Evolutionary conservation across 2,888 invertebrate species (phyloP).

Genomic region (Xanthia icteritia): DNA sequence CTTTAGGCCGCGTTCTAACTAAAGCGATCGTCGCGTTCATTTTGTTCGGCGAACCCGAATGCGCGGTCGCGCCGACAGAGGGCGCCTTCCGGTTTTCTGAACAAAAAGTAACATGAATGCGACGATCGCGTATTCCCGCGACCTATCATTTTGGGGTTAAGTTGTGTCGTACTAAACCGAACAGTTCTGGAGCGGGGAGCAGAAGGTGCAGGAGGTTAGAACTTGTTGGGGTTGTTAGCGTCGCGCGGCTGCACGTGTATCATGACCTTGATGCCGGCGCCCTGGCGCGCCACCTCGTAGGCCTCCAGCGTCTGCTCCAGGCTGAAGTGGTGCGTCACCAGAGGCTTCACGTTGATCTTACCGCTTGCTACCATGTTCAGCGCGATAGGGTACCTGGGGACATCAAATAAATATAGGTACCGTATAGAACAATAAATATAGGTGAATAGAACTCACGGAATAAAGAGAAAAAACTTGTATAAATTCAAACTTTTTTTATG

Average conservation of each 20-base stretch:
- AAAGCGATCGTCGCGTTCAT: no score
- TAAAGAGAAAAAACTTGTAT: no score
- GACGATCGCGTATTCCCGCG: no score
- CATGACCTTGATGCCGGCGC: slow-evolving; percentile 96
- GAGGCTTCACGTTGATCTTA: slow-evolving; percentile 94
- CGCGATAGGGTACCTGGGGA: slow-evolving; percentile 94
- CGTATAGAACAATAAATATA: no score
- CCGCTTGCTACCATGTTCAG: slow-evolving; percentile 94
- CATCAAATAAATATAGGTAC: neutral
- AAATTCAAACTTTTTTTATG: no score
- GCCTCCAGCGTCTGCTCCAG: slow-evolving; percentile 95
- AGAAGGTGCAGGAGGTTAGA: slow-evolving; percentile 59
- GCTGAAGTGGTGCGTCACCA: slow-evolving; percentile 95
- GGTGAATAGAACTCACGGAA: no score
- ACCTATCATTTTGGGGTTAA: no score
- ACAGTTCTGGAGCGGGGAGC: neutral
- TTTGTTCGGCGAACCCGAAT: no score
- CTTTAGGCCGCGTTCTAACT: no score
- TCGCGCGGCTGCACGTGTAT: slow-evolving; percentile 92
- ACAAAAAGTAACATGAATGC: no score
- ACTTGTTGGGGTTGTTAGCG: slow-evolving; percentile 86
- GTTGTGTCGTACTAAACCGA: neutral
- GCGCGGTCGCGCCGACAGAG: no score
- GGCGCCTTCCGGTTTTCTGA: no score
- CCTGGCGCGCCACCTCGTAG: slow-evolving; percentile 95